Evolutionary conservation across 92 coral and sea anemone species (phyloP).

Genomic region (Siderastrea siderea): DNA sequence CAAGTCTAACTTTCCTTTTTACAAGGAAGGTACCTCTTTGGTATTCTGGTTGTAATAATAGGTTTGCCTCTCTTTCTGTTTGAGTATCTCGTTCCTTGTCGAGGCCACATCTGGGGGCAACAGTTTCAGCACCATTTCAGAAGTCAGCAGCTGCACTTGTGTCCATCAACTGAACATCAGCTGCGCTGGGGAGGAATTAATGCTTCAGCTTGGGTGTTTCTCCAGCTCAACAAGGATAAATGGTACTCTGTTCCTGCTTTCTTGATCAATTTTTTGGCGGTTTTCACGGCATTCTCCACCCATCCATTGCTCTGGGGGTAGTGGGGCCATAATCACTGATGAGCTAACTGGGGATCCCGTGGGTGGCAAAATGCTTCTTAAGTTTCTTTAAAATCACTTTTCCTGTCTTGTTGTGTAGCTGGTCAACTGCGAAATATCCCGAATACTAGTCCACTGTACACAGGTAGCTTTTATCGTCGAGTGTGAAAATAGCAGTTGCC

Average conservation of each 20-base stretch:
- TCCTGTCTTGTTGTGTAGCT: slow-evolving; percentile 8
- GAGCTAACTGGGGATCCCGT: slow-evolving; percentile 32
- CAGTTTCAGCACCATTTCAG: not conserved
- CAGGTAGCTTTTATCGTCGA: slow-evolving; percentile 41
- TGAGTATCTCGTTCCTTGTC: not conserved
- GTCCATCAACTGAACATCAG: slow-evolving; percentile 5
- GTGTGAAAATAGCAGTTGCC: slow-evolving; percentile 50
- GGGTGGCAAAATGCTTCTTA: slow-evolving; percentile 23
- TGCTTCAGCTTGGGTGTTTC: slow-evolving; percentile 28
- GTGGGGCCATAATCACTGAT: slow-evolving; percentile 52
- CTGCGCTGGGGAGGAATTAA: slow-evolving; percentile 22
- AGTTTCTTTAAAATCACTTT: not conserved
- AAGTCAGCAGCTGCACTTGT: slow-evolving; percentile 1
- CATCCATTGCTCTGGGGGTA: slow-evolving; percentile 44
- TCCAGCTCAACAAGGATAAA: slow-evolving; percentile 13
- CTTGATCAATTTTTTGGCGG: slow-evolving; percentile 29
- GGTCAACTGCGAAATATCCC: slow-evolving; percentile 7
- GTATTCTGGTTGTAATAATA: slow-evolving; percentile 7
- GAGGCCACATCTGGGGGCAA: not conserved
- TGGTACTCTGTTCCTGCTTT: not conserved
- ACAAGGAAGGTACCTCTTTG: not conserved
- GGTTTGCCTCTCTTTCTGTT: not conserved
- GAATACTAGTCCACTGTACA: slow-evolving; percentile 38
- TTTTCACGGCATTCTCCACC: slow-evolving; percentile 32
- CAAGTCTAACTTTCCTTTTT: not conserved